These are phyloP conservation scores for Ochotona curzoniae DNA, from an alignment of 2,113 vertebrate species.

Conservation along the genomic window DNA sequence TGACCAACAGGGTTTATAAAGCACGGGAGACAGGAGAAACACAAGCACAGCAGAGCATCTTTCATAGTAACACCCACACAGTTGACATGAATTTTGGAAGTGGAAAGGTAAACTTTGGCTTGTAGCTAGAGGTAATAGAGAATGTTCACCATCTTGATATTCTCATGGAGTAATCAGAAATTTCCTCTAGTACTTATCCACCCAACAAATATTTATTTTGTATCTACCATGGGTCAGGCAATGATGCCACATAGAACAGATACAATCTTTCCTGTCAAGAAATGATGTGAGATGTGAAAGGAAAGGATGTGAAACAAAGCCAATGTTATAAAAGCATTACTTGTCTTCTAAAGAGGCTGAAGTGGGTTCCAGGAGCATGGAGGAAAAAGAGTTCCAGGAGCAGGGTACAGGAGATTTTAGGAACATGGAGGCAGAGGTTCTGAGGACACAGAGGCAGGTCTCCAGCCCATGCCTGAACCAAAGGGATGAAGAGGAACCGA, in stretches of 20 bases:
- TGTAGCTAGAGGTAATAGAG: not conserved
- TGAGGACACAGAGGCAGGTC: not conserved
- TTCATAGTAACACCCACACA: not conserved
- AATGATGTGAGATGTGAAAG: not conserved
- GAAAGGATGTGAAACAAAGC: not conserved
- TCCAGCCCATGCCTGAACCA: not conserved
- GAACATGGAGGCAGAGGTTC: too few species aligned
- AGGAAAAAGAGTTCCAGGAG: too few species aligned
- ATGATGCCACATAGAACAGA: not conserved
- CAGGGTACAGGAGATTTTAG: too few species aligned
- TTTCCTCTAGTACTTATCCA: constrained; percentile 30
- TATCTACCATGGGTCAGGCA: not conserved
- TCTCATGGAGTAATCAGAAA: constrained; percentile 5
- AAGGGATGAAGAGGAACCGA: not conserved
- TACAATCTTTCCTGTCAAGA: not conserved
- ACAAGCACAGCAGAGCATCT: not conserved
- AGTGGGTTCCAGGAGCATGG: too few species aligned
- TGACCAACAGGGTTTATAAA: not conserved
- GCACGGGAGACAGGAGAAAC: not conserved
- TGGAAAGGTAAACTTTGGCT: not conserved
- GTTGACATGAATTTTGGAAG: not conserved
- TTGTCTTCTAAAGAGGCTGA: not conserved
- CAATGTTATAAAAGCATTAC: too few species aligned
- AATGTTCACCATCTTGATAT: not conserved
- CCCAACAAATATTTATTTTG: not conserved